Base-by-base conservation (phyloP, 2,888 invertebrate species). In the Caenorhabditis sulstoni region DNA sequence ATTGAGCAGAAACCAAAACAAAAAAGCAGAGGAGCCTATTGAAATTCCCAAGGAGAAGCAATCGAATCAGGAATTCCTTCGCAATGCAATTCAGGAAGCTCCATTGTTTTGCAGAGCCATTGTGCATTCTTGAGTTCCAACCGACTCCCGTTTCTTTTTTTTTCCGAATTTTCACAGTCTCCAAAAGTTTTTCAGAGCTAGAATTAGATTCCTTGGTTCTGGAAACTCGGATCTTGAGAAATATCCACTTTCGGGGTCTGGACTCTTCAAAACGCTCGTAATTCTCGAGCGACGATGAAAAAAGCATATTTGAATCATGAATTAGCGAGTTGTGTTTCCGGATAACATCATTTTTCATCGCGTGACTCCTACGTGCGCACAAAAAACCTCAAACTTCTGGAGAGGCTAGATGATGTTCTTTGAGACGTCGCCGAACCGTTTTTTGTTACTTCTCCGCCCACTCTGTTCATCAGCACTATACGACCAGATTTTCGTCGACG, bases 401-500 rank as follows among this genome's bases (percentile, higher is more conserved):
- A 29, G 7, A 7, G 29, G 29, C 3, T 29, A 41, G 41, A 14
- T 41, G 29, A 52, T 52, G 53, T 18, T 53, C 53, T 53, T 53
- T 37, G 53, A 73, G 58, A 58, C 57, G 39, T 57, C 23, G n/a
- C 18, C 39, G n/a, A 41, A 20, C 47, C 14, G 35, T 50, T 22
- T 14, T 55, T 22, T 39, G 16, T 23, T 8, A n/a, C 39, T 16
- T 39, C n/a, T 37, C 18, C 39, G 4, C 9, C 35, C 22, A 62
- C 62, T 65, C 47, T 39, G 35, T 35, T 73, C 64, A 73, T 73
- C 57, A 73, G 64, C 73, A 73, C 73, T 73, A 64, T 64, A 55
- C 57, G 9, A 4, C 47, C 29, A 3, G 29, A 5, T 7, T 29
- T 29, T 7, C 29, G 4, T 29, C 7, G 29, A 7, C 29, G 29